Percentiles rank a stretch among this genome's conserved stretches.
Conservation (phyloP, 2,797 vertebrate species). For the Calcarius lapponicus region DNA sequence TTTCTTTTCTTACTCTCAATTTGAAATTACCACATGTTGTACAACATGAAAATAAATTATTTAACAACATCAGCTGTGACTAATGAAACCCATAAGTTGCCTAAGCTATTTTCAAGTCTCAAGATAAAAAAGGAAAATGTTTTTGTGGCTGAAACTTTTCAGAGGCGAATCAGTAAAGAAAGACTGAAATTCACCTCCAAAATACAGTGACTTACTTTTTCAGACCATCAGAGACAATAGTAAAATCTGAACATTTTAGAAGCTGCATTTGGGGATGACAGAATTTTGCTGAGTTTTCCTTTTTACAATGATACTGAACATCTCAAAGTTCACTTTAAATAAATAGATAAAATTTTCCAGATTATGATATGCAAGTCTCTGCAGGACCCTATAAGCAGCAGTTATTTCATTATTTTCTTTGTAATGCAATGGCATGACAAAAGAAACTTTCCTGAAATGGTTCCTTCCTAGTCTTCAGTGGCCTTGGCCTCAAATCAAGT, state of each 20-base stretch:
- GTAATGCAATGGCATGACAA: not conserved
- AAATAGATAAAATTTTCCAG: not conserved
- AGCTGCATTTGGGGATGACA: accelerated
- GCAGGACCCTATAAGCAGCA: not conserved
- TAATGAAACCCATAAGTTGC: not conserved
- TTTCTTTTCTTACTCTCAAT: not conserved
- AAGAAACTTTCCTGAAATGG: not conserved
- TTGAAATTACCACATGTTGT: not conserved
- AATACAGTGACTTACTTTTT: not conserved
- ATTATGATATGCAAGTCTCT: not conserved
- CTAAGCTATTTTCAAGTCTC: not conserved
- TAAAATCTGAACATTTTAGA: not conserved
- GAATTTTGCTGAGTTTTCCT: not conserved
- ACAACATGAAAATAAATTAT: not conserved
- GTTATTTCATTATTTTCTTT: not conserved
- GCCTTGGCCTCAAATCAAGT: not conserved
- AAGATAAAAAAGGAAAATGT: not conserved
- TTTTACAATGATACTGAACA: not conserved
- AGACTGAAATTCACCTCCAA: not conserved
- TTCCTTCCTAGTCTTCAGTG: not conserved
- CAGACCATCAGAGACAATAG: not conserved
- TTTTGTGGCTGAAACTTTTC: not conserved
- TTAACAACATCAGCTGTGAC: not conserved
- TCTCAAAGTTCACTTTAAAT: not conserved
- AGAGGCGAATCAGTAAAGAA: not conserved